Conservation (phyloP, 2,113 vertebrate genomes). For the Alethe diademata region DNA sequence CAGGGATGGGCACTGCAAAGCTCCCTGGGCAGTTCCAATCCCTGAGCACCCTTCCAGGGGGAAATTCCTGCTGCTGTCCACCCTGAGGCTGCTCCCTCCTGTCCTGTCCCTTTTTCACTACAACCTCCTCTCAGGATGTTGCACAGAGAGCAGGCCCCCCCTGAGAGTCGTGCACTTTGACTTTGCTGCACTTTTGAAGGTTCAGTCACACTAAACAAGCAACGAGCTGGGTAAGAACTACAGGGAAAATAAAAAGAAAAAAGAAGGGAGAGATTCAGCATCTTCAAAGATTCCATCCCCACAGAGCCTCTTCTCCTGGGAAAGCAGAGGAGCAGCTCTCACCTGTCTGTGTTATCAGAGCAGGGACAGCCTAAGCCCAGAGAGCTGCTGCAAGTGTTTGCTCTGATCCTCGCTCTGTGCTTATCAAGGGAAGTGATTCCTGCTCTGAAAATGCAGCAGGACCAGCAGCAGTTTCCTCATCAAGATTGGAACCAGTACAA, state of each 20-base stretch:
- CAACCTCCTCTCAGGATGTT: accelerated
- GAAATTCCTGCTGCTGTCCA: background rate
- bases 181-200: background rate
- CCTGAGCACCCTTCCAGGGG: accelerated
- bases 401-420: background rate
- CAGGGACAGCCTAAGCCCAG: background rate
- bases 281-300: background rate
- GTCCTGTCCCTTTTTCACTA: background rate
- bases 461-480: background rate
- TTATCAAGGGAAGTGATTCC: background rate
- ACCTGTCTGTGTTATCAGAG: background rate
- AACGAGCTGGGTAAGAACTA: background rate
- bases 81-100: accelerated
- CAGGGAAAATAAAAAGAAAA: background rate
- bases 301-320: no score
- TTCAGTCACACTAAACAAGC: background rate
- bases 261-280: background rate
- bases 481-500: background rate
- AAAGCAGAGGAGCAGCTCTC: background rate
- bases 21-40: background rate
- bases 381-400: background rate
- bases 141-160: accelerated
- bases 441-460: background rate
- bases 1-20: background rate
- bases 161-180: accelerated